Evolutionary conservation across 2,888 invertebrate genomes (phyloP).

Genomic region (Folsomia manolachei): DNA sequence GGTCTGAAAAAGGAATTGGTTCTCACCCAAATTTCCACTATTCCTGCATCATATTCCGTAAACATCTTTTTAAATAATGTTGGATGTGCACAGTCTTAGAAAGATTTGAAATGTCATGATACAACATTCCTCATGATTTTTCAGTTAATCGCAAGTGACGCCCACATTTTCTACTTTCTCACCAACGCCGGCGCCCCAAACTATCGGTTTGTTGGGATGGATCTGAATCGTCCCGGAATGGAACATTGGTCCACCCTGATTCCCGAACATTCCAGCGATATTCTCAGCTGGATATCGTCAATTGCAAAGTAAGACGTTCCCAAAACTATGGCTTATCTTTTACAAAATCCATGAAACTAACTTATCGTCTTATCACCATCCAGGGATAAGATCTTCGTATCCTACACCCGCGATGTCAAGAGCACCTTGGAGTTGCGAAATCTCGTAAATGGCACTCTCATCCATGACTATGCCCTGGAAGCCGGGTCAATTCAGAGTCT

Average conservation of each 20-base stretch:
- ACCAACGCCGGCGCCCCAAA: constrained; percentile 93
- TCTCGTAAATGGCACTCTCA: constrained; percentile 66
- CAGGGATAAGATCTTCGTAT: constrained; percentile 74
- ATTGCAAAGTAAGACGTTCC: constrained; percentile 74
- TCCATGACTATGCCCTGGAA: constrained; percentile 70
- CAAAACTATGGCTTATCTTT: constrained; percentile 46
- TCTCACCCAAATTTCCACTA: constrained; percentile 76
- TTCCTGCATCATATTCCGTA: constrained; percentile 90
- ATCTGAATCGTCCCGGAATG: constrained; percentile 67
- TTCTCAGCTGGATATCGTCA: constrained; percentile 81
- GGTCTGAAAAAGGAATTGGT: constrained; percentile 60
- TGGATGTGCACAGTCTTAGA: background rate
- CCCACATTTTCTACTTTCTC: constrained; percentile 61
- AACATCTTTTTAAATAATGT: too few relatives aligned
- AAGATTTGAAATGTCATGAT: background rate
- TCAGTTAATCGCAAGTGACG: constrained; percentile 56
- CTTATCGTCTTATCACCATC: background rate
- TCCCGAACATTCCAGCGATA: constrained; percentile 76
- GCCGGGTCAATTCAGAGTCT: constrained; percentile 82
- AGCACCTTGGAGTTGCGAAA: constrained; percentile 78
- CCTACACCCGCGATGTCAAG: constrained; percentile 93
- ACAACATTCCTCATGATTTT: constrained; percentile 3
- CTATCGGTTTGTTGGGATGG: constrained; percentile 80
- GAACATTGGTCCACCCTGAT: constrained; percentile 80
- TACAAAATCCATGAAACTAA: background rate